phyloP scores from a whole-genome alignment of 2,888 invertebrate genomes.

The Chaitophorus viminalis region DNA sequence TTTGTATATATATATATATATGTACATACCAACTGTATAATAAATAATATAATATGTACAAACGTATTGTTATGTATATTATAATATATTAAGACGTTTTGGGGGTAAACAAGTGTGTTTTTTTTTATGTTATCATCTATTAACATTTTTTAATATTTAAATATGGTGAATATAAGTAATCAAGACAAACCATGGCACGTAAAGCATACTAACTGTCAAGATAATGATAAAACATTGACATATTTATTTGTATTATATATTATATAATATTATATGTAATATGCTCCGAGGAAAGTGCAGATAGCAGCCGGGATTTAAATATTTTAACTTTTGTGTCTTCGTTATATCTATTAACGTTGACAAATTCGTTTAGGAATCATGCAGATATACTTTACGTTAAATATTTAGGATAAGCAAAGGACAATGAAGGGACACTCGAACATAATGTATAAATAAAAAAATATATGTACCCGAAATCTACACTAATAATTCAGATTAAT shows the following conservation, averaged over 20 bases:
- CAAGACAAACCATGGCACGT: not conserved
- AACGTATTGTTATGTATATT: no score
- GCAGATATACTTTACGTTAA: no score
- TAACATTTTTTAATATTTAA: not conserved
- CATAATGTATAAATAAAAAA: no score
- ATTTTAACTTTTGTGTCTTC: conserved; percentile 8
- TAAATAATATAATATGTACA: no score
- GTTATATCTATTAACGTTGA: no score
- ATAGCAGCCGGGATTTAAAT: conserved; percentile 13
- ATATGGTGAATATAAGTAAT: not conserved
- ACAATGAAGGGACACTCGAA: no score
- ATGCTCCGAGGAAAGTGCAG: not conserved
- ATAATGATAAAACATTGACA: not conserved
- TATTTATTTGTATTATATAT: not conserved
- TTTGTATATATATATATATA: not conserved
- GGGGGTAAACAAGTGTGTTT: not conserved
- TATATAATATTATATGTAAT: no score
- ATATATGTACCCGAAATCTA: no score
- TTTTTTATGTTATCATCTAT: not conserved
- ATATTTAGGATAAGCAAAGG: no score
- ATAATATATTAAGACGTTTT: not conserved
- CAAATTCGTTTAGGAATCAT: no score
- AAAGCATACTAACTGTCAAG: not conserved
- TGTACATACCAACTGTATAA: no score
- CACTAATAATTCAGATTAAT: no score